phyloP scores from a whole-genome alignment of 1,140 invertebrate species.

The Amyelois transitella region DNA sequence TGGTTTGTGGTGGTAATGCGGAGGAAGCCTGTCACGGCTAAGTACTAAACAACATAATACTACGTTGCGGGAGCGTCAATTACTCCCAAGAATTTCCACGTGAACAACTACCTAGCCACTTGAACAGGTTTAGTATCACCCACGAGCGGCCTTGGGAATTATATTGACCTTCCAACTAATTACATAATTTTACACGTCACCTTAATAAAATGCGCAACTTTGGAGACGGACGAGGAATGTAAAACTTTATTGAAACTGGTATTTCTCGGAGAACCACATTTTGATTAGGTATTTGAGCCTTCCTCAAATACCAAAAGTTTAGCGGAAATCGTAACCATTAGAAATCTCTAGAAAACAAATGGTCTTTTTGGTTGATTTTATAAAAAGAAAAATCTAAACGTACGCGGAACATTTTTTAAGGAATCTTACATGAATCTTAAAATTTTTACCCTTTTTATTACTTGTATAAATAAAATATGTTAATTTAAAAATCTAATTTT shows the following conservation, averaged over 20 bases:
- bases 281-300: not conserved
- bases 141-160: conserved; percentile 36
- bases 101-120: conserved; percentile 18
- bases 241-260: not conserved
- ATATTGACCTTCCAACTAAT: conserved; percentile 41
- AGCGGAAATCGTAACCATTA: not conserved
- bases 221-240: not conserved
- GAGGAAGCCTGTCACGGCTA: conserved; percentile 5
- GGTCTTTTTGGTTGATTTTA: not conserved
- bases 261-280: conserved; percentile 1
- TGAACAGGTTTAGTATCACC: conserved; percentile 35
- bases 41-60: conserved; percentile 19
- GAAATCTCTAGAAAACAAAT: not conserved
- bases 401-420: too few species aligned
- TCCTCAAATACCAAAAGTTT: too few species aligned
- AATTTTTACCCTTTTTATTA: too few species aligned
- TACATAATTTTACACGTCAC: conserved; percentile 38
- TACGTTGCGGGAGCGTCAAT: conserved; percentile 15
- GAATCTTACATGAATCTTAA: too few species aligned
- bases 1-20: not conserved
- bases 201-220: conserved; percentile 12
- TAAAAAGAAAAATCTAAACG: not conserved
- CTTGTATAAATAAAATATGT: too few species aligned
- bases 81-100: conserved; percentile 23
- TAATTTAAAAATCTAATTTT: too few species aligned